Percentiles rank a stretch among this genome's conserved stretches.
phyloP scores from a whole-genome alignment of 2,797 vertebrate species.

The Emydoidea blandingii region DNA sequence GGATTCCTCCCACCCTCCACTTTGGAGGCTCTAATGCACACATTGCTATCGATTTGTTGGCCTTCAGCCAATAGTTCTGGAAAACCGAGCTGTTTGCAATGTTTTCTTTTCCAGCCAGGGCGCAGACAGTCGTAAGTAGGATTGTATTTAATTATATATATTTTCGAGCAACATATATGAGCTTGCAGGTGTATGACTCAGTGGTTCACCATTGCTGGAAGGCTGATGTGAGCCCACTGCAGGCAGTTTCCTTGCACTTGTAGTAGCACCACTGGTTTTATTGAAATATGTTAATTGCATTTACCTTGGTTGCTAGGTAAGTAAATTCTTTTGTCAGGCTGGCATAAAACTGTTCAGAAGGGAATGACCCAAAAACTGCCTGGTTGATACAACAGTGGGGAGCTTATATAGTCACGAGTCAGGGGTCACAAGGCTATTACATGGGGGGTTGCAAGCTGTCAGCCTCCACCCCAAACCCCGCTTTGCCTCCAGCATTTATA shows the following conservation, averaged over 20 bases:
- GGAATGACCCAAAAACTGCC: not conserved
- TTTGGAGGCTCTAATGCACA: not conserved
- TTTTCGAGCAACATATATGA: not conserved
- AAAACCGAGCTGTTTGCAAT: too few relatives aligned
- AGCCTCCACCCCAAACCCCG: too few relatives aligned
- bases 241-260: not conserved
- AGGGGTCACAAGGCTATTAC: too few relatives aligned
- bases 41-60: not conserved
- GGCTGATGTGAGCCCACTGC: not conserved
- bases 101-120: not conserved
- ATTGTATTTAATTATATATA: not conserved
- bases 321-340: not conserved
- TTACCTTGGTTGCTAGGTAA: not conserved
- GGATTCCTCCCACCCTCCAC: accelerated
- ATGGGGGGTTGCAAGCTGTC: too few relatives aligned
- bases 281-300: not conserved
- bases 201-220: not conserved
- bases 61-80: not conserved
- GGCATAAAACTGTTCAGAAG: not conserved
- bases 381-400: not conserved
- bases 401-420: not conserved
- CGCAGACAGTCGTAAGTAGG: not conserved
- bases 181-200: not conserved
- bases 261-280: not conserved
- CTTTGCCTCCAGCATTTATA: too few relatives aligned